Percentiles rank a stretch among this genome's conserved stretches.
Conservation (phyloP, 2,113 vertebrate species). For the Syrmaticus mikado region DNA sequence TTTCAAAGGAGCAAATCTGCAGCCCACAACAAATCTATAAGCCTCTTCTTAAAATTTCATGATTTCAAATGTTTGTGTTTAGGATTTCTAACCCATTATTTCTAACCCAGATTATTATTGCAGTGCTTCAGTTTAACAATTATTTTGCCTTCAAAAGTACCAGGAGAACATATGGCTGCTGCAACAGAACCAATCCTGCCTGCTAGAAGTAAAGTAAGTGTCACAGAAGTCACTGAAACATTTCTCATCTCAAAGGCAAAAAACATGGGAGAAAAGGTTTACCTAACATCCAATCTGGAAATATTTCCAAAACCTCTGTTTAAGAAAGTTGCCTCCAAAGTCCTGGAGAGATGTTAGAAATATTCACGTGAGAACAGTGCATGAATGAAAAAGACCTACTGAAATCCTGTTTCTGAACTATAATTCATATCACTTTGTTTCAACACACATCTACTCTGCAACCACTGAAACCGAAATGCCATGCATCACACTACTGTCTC, state of each 20-base stretch:
- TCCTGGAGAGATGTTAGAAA: conserved; percentile 6
- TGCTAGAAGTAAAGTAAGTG: background rate
- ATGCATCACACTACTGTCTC: background rate
- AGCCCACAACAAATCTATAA: background rate
- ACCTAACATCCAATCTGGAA: conserved; percentile 37
- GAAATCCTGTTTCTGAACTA: background rate
- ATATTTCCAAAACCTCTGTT: conserved; percentile 45
- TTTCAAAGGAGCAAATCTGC: background rate
- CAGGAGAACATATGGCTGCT: background rate
- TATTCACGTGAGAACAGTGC: background rate
- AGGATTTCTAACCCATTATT: background rate
- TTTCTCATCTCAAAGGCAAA: conserved; percentile 45
- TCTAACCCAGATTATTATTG: background rate
- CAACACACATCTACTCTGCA: background rate
- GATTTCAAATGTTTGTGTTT: background rate
- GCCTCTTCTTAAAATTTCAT: background rate
- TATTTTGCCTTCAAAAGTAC: background rate
- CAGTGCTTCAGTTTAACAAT: background rate
- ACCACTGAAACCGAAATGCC: background rate
- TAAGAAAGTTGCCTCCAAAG: conserved; percentile 48
- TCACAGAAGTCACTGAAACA: conserved; percentile 30
- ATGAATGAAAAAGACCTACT: background rate
- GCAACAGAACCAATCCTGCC: background rate
- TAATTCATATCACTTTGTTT: conserved; percentile 1
- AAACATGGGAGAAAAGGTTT: conserved; percentile 8